These are phyloP conservation scores for Caenorhabditis tropicalis DNA, from an alignment of 1,140 invertebrate species.

Conservation along the genomic window DNA sequence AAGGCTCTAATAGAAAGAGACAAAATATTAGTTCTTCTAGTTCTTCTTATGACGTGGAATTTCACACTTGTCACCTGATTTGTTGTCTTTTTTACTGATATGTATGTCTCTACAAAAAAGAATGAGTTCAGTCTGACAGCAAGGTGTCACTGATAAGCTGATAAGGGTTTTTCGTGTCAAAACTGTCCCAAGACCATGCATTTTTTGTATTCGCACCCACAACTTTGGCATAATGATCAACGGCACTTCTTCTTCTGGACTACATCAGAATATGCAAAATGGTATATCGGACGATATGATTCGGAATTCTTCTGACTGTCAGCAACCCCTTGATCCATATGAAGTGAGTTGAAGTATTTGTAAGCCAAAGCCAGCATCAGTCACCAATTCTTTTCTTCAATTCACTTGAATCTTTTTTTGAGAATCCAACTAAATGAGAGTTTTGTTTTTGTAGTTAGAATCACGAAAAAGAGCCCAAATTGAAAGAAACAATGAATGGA, in stretches of 20 bases:
- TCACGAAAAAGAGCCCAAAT: neutral
- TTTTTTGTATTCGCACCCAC: conserved; percentile 20
- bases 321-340: neutral
- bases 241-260: neutral
- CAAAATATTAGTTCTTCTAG: neutral
- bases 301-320: neutral
- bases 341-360: conserved; percentile 37
- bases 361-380: no score
- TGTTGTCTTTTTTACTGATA: neutral
- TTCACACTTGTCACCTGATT: conserved; percentile 40
- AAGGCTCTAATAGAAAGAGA: neutral
- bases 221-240: conserved; percentile 20
- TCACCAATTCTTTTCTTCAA: no score
- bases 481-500: conserved; percentile 23
- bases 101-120: neutral
- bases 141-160: conserved; percentile 16
- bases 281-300: neutral
- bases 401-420: no score
- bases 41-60: neutral
- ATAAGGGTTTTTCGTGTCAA: conserved; percentile 16
- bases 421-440: no score
- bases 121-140: conserved; percentile 23
- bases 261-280: neutral
- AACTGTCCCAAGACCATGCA: conserved; percentile 25
- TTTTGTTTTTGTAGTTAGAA: conserved; percentile 19